Base-by-base conservation (phyloP, 35 echinoderm and acorn worm genomes). In the Heliocidaris tuberculata region DNA sequence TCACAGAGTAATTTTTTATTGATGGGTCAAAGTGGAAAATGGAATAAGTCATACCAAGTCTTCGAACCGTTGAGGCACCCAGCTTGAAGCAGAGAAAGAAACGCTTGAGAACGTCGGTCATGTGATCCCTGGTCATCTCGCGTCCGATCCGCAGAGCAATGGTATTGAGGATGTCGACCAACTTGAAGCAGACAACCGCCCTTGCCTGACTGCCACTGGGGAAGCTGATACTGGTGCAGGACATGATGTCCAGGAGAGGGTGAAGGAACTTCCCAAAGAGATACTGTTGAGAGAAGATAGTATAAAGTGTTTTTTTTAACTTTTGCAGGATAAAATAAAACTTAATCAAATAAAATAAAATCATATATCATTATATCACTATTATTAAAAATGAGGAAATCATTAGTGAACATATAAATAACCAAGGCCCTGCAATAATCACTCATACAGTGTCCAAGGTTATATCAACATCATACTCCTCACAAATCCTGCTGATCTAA, bases 21-120 rank as follows among this genome's bases (percentile, higher is more conserved):
- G 65, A 78, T 78, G 65, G 6, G 21, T 78, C 4, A n/a, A 78
- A 78, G 7, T n/a, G 27, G 21, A 78, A 24, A 78, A 78, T n/a
- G 29, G 12, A 89, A 24, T 15, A 13, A 17, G 31, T 48, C 7
- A 48, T 89, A 89, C 31, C 87, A 48, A 48, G 87, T n/a, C 32
- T 89, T 16, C 2, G 16, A 7, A 89, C 5, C 0, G 31, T 89
- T 32, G 87, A 89, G 87, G 93, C 12, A 21, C 89, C 95, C 61
- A 97, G 88, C 85, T 97, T 95, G 94, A 99, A 99, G 52, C 98
- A 96, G 48, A 97, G 86, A 85, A 99, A 99, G 95, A 99, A 99
- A 19, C 96, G 93, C 90, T 99, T 96, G 31, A 99, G 95, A 11
- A 97, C 50, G 5, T 86, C 71, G 9, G 94, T 99, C 90, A 99